phyloP scores from a whole-genome alignment of 2,797 vertebrate genomes.

The Chiroxiphia lanceolata region DNA sequence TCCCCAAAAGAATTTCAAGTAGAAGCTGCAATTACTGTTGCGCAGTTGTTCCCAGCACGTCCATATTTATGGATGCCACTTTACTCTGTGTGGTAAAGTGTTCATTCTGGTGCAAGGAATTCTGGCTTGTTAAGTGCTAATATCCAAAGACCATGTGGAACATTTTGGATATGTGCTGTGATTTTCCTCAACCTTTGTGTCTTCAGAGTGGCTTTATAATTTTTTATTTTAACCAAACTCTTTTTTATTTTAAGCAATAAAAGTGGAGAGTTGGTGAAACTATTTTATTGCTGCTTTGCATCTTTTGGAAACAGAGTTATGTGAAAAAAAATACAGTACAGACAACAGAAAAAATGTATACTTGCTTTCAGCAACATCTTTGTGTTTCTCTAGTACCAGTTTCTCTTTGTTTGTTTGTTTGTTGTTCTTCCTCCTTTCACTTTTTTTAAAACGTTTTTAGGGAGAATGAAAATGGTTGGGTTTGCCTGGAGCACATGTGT shows the following conservation, averaged over 20 bases:
- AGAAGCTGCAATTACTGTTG: background rate
- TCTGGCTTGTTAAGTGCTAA: background rate
- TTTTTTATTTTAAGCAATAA: background rate
- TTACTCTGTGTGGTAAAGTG: background rate
- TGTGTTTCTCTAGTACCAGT: background rate
- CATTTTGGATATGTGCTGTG: background rate
- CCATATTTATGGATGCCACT: background rate
- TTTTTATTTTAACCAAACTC: too few species aligned
- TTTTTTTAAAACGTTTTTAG: background rate
- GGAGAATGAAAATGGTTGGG: background rate
- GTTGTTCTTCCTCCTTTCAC: background rate
- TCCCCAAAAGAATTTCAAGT: background rate
- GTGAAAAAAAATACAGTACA: background rate
- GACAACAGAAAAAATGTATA: background rate
- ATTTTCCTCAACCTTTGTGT: background rate
- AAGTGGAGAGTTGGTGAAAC: background rate
- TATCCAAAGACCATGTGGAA: background rate
- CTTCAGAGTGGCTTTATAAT: background rate
- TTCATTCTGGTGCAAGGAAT: background rate
- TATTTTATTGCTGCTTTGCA: background rate
- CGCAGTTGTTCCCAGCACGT: background rate
- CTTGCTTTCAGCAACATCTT: background rate
- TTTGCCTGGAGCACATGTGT: background rate
- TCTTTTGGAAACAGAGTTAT: background rate
- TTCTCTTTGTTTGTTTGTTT: background rate